phyloP scores from a whole-genome alignment of 2,113 vertebrate species.

The Prolemur simus region DNA sequence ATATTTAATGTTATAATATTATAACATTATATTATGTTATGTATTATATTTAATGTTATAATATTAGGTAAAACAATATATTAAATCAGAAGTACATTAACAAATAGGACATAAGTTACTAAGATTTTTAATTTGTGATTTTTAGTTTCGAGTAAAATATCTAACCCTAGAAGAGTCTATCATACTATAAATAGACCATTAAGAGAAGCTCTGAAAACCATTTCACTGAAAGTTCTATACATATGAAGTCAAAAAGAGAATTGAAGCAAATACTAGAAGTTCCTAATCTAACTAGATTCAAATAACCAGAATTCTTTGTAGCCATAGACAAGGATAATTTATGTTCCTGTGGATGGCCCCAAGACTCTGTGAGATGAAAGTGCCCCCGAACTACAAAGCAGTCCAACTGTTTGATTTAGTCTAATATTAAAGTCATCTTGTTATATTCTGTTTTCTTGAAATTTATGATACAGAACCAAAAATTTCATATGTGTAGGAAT shows the following conservation, averaged over 20 bases:
- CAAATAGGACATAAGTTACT: not conserved
- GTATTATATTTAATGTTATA: not conserved
- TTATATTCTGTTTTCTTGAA: constrained; percentile 21
- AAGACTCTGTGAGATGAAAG: not conserved
- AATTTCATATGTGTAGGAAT: not conserved
- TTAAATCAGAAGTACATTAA: constrained; percentile 38
- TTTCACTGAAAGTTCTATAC: not conserved
- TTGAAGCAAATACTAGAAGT: not conserved
- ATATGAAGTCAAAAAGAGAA: not conserved
- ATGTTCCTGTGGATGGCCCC: not conserved
- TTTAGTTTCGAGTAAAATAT: constrained; percentile 32
- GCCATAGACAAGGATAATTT: not conserved
- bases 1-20: not conserved
- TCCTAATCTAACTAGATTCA: not conserved
- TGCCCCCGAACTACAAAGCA: not conserved
- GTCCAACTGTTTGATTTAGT: not conserved
- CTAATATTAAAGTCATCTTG: not conserved
- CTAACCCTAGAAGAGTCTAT: not conserved
- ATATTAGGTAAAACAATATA: not conserved
- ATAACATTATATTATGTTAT: too few relatives aligned
- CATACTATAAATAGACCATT: not conserved
- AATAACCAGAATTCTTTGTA: not conserved
- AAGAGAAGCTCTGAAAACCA: constrained; percentile 30
- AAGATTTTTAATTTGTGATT: not conserved
- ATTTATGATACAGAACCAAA: not conserved